Percentiles rank a stretch among this genome's conserved stretches.
phyloP scores from a whole-genome alignment of 2,797 vertebrate species.

The Discoglossus pictus region DNA sequence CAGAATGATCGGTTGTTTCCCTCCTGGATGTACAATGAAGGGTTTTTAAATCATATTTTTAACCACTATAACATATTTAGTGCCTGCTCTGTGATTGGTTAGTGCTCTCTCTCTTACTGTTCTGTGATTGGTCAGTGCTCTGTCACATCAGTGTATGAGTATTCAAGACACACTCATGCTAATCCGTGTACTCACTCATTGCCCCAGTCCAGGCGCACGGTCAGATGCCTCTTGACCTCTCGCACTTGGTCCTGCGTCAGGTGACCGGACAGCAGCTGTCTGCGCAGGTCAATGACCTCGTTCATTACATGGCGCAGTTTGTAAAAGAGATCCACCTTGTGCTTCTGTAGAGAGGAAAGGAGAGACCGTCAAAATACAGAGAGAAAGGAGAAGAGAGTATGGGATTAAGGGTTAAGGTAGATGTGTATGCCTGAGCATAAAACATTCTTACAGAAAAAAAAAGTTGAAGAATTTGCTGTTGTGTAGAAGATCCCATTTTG shows the following conservation, averaged over 20 bases:
- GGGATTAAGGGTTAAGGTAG: too few relatives aligned
- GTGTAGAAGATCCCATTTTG: not conserved
- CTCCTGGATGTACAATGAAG: too few relatives aligned
- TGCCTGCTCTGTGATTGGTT: too few relatives aligned
- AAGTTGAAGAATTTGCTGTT: not conserved
- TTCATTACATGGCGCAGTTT: slow-evolving; percentile 99
- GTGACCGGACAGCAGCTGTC: slow-evolving; percentile 96
- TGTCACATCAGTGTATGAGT: too few relatives aligned
- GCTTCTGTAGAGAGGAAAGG: slow-evolving; percentile 75
- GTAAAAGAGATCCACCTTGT: slow-evolving; percentile 98
- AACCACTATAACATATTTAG: too few relatives aligned
- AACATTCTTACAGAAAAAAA: too few relatives aligned
- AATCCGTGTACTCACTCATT: slow-evolving; percentile 88
- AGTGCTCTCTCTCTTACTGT: too few relatives aligned
- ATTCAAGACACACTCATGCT: not conserved
- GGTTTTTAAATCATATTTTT: too few relatives aligned
- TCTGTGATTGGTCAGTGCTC: too few relatives aligned
- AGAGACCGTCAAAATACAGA: not conserved
- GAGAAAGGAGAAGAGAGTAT: not conserved
- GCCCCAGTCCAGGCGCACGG: slow-evolving; percentile 96
- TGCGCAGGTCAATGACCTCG: slow-evolving; percentile 94
- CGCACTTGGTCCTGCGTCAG: slow-evolving; percentile 96
- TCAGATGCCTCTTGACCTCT: slow-evolving; percentile 97
- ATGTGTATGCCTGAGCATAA: too few relatives aligned
- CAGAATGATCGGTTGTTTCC: too few relatives aligned